Conservation (phyloP, 2,888 invertebrate species). For the Lysandra coridon region DNA sequence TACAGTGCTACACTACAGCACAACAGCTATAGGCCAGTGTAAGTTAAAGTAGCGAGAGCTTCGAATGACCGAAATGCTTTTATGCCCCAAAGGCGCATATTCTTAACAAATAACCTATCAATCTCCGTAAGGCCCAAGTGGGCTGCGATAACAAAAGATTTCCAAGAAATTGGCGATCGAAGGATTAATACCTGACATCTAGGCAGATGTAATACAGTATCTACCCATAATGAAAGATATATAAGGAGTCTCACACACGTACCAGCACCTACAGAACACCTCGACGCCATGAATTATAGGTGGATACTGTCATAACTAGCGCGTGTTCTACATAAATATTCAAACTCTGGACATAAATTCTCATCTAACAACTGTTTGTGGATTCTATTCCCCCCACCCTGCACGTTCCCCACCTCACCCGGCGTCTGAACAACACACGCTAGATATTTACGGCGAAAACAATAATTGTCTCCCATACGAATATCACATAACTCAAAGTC, state of each 20-base stretch:
- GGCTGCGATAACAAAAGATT: too few relatives aligned
- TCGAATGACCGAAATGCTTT: not conserved
- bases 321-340: conserved; percentile 18
- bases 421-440: not conserved
- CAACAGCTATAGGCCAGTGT: too few relatives aligned
- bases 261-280: not conserved
- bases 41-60: not conserved
- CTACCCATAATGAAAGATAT: not conserved
- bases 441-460: conserved; percentile 18
- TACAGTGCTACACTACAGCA: not conserved
- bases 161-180: too few relatives aligned
- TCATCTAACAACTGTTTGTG: conserved; percentile 16
- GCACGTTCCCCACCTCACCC: not conserved
- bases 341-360: conserved; percentile 25
- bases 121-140: too few relatives aligned
- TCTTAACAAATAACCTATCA: not conserved
- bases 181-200: too few relatives aligned
- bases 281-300: not conserved
- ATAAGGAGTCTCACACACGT: not conserved
- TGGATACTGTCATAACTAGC: conserved; percentile 6
- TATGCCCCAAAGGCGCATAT: not conserved
- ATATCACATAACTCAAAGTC: conserved; percentile 13
- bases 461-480: conserved; percentile 12
- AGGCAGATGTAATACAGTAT: too few relatives aligned
- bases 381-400: not conserved